Evolutionary conservation across 2,797 vertebrate genomes (phyloP), one percentile per base, ranked within the genome.

Genomic region (Acanthornis magna): DNA sequence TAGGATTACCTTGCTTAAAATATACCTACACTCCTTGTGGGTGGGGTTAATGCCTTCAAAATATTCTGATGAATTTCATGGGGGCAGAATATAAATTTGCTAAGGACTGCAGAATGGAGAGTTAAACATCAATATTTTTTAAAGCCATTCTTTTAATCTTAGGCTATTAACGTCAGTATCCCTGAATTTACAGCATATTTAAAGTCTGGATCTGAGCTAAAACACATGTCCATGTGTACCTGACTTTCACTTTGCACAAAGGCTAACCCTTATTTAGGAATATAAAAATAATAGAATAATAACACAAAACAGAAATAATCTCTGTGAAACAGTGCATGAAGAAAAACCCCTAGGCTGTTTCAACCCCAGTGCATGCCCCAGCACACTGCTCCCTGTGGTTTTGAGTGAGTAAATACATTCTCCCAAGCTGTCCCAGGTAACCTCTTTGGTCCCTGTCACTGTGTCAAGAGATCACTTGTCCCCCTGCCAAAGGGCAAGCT

Each of bases 311-410:
- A 73, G 27, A 83, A 94, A 67, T 48, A 22, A 57, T 42, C 21
- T 27, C 71, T 58, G 54, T n/a, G 34, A 89, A 82, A 57, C 11
- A 11, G 21, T 6, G 22, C 17, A 57, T 58, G 42, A 45, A 65
- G 48, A 30, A 86, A 91, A 78, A 34, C 32, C 47, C 0, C 0
- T 3, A 57, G 73, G 32, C 38, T 88, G 50, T 53, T 74, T 55
- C 26, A 57, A 16, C 74, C 58, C 30, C 23, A 75, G 47, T 14
- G 27, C 50, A 11, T 21, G 40, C 36, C 67, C 40, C 70, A 87
- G 54, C 58, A 47, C 8, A 54, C 9, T 0, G 0, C 26, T 55
- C 36, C 42, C 48, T 16, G 34, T 0, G 2, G 70, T 42, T 86
- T 13, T 72, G 54, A 71, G 25, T 2, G 19, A 80, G 50, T 22